Evolutionary conservation across 2,888 invertebrate species (phyloP).

Genomic region (Leptopilina drosophilae): DNA sequence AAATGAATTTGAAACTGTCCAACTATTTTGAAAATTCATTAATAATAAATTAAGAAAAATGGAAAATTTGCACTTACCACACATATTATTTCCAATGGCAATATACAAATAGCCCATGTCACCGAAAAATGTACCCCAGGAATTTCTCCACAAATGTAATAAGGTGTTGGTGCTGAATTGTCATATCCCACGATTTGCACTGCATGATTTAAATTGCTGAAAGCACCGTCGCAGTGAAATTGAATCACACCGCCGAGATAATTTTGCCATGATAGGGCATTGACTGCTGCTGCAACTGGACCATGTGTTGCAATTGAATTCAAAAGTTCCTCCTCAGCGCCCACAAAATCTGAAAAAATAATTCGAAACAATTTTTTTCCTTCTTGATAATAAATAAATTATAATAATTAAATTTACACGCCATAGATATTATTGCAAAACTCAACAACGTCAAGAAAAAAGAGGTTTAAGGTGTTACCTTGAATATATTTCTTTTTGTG

Average conservation of each 20-base stretch:
- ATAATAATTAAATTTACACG: background rate
- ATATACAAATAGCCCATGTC: conserved; percentile 87
- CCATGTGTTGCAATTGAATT: conserved; percentile 83
- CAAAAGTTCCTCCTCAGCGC: conserved; percentile 82
- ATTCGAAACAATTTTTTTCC: background rate
- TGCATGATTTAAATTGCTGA: conserved; percentile 85
- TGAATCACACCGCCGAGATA: conserved; percentile 91
- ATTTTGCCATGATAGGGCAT: conserved; percentile 91
- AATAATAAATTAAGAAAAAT: no score
- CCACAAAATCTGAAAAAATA: conserved; percentile 79
- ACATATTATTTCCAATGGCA: conserved; percentile 86
- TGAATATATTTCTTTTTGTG: conserved; percentile 36
- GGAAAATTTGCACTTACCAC: conserved; percentile 79
- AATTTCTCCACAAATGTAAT: conserved; percentile 89
- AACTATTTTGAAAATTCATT: no score
- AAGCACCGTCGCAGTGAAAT: conserved; percentile 84
- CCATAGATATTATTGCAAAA: background rate
- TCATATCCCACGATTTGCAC: conserved; percentile 92
- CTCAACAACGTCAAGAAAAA: background rate
- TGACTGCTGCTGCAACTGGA: conserved; percentile 89
- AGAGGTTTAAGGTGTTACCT: conserved; percentile 10
- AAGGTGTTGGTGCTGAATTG: conserved; percentile 83
- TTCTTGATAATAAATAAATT: background rate
- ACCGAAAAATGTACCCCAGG: conserved; percentile 90
- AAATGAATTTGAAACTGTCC: no score